Percentiles rank a stretch among this genome's conserved stretches.
These are phyloP conservation scores for Dysmachus trigonus DNA, from an alignment of 2,888 invertebrate genomes.

Conservation along the genomic window DNA sequence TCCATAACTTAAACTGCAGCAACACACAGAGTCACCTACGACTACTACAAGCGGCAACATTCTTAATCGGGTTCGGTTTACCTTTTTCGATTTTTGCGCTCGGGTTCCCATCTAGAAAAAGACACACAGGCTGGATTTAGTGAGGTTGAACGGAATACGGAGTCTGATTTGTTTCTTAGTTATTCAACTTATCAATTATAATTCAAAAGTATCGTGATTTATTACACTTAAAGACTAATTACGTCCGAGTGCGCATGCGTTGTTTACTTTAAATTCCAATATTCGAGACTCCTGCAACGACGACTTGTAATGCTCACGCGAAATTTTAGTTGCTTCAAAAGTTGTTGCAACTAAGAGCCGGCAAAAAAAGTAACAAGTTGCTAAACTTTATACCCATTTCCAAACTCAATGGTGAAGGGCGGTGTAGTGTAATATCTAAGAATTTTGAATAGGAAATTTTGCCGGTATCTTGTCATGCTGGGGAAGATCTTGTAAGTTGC, in stretches of 20 bases:
- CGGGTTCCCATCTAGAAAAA: conserved; percentile 65
- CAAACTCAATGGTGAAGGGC: not conserved
- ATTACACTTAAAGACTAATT: not conserved
- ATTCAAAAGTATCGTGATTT: not conserved
- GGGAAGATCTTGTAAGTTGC: not conserved
- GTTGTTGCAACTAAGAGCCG: not conserved
- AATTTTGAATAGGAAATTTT: not conserved
- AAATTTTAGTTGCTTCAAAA: not conserved
- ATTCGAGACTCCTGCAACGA: not conserved
- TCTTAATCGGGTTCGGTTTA: conserved; percentile 48
- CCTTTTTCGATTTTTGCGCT: conserved; percentile 65
- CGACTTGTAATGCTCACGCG: not conserved
- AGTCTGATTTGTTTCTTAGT: not conserved
- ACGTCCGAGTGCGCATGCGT: not conserved
- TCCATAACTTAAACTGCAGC: not conserved
- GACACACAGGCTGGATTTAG: conserved; percentile 45
- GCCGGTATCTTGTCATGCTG: not conserved
- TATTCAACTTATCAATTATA: not conserved
- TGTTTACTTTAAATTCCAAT: not conserved
- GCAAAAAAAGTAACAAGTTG: not conserved
- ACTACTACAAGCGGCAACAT: not conserved
- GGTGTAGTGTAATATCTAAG: not conserved
- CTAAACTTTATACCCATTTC: not conserved
- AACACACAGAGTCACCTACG: not conserved
- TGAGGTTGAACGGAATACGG: conserved; percentile 9